Evolutionary conservation across 1,140 invertebrate species (phyloP).

Genomic region (Ylistrum balloti): DNA sequence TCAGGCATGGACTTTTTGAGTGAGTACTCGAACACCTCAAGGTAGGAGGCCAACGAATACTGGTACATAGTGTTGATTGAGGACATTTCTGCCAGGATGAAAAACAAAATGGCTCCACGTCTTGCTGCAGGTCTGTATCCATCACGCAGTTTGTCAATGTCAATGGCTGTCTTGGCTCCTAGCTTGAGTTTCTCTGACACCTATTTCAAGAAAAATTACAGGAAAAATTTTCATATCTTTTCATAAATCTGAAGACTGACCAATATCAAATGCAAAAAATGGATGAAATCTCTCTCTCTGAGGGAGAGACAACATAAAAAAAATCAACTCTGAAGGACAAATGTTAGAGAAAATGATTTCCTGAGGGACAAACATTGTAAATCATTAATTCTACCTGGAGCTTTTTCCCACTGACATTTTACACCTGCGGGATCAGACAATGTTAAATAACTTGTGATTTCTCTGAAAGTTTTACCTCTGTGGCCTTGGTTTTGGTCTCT

Average conservation of each 20-base stretch:
- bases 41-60: constrained; percentile 88
- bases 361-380: too few species aligned
- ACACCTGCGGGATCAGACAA: too few species aligned
- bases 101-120: constrained; percentile 93
- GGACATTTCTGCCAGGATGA: constrained; percentile 93
- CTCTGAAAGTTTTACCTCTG: constrained; percentile 83
- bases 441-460: too few species aligned
- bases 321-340: too few species aligned
- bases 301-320: too few species aligned
- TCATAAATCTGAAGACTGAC: too few species aligned
- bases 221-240: too few species aligned
- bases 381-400: too few species aligned
- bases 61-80: constrained; percentile 95
- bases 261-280: too few species aligned
- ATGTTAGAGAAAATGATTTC: too few species aligned
- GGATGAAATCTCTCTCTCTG: too few species aligned
- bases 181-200: constrained; percentile 88
- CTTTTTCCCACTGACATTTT: too few species aligned
- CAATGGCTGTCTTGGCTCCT: constrained; percentile 88
- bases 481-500: constrained; percentile 92
- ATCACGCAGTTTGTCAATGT: constrained; percentile 92
- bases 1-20: constrained; percentile 91
- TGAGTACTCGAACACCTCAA: constrained; percentile 90
- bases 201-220: constrained; percentile 74
- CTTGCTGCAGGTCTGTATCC: constrained; percentile 91